Evolutionary conservation across 2,888 invertebrate species (phyloP).

Genomic region (Drosophila quinaria): DNA sequence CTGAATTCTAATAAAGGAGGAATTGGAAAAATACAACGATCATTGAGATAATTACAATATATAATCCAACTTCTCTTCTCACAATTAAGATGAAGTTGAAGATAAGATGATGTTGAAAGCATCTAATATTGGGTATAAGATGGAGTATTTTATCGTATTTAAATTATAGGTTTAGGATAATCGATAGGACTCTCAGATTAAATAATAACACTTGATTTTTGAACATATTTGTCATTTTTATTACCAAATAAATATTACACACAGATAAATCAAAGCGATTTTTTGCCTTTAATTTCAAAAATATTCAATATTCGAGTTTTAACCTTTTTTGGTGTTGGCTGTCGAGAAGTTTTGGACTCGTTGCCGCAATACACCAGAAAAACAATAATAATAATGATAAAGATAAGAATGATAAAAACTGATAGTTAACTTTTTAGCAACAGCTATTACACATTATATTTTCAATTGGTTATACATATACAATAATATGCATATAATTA

Average conservation of each 20-base stretch:
- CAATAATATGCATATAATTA: constrained; percentile 71
- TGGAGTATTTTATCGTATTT: too few species aligned
- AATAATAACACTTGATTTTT: constrained; percentile 2
- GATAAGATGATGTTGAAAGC: too few species aligned
- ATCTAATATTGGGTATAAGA: neutral
- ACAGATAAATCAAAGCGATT: constrained; percentile 58
- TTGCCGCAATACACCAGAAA: constrained; percentile 7
- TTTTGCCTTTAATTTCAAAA: constrained; percentile 18
- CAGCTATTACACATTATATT: constrained; percentile 77
- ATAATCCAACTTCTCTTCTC: too few species aligned
- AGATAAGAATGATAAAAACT: constrained; percentile 36
- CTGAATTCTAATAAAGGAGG: neutral
- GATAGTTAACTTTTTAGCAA: constrained; percentile 72
- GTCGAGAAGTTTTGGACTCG: constrained; percentile 2
- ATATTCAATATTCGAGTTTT: constrained; percentile 15
- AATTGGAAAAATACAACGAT: too few species aligned
- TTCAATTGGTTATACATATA: constrained; percentile 76
- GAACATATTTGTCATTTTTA: constrained; percentile 47
- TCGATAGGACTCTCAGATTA: too few species aligned
- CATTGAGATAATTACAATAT: too few species aligned
- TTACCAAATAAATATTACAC: constrained; percentile 67
- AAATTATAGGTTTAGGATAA: too few species aligned
- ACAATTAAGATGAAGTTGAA: too few species aligned
- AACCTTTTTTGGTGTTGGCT: constrained; percentile 2
- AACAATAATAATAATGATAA: constrained; percentile 26